Conservation (phyloP, 2,113 vertebrate genomes). For the Scortum barcoo region DNA sequence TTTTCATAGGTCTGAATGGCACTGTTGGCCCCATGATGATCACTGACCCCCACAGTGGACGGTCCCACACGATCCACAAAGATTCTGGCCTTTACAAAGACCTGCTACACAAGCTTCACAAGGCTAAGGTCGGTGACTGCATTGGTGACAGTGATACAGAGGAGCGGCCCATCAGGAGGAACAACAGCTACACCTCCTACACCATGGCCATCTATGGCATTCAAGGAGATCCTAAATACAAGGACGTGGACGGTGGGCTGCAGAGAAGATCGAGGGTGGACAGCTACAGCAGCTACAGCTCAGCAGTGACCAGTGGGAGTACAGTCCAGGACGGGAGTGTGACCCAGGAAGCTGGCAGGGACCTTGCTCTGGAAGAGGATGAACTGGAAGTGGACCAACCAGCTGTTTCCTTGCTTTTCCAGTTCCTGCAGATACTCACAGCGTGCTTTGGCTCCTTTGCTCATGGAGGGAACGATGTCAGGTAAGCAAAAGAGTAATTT, state of each 20-base stretch:
- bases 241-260: constrained; percentile 79
- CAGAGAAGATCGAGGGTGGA: constrained; percentile 91
- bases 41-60: constrained; percentile 87
- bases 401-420: constrained; percentile 92
- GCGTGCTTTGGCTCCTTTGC: constrained; percentile 98
- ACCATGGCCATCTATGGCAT: constrained; percentile 98
- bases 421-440: constrained; percentile 96
- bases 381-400: constrained; percentile 92
- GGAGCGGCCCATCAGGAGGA: constrained; percentile 92
- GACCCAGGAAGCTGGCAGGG: constrained; percentile 73
- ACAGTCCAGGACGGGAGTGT: constrained; percentile 41
- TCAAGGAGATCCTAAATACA: constrained; percentile 87
- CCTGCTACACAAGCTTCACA: constrained; percentile 94
- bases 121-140: constrained; percentile 95
- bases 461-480: constrained; percentile 97
- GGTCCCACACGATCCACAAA: constrained; percentile 94
- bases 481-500: constrained; percentile 78
- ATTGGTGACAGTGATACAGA: constrained; percentile 91
- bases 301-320: constrained; percentile 84
- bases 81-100: constrained; percentile 97
- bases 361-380: constrained; percentile 86
- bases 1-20: constrained; percentile 81
- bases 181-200: constrained; percentile 98
- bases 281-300: constrained; percentile 95
- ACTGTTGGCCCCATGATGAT: constrained; percentile 87